Evolutionary conservation across 2,797 vertebrate species (phyloP).

Genomic region (Hoplostethus mediterraneus): DNA sequence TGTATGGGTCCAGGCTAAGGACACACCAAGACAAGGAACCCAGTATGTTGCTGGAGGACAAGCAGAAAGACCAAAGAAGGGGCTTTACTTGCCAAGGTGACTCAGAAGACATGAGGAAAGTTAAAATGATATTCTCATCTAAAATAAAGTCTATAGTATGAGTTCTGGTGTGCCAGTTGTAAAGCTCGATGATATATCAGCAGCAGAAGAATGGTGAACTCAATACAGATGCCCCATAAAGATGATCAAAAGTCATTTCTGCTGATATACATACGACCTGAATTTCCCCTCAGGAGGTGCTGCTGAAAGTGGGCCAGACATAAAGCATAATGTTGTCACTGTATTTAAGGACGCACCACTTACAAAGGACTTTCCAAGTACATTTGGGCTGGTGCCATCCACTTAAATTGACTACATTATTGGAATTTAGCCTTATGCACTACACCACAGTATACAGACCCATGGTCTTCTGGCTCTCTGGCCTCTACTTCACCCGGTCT

Average conservation of each 20-base stretch:
- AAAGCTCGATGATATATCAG: conserved; percentile 4
- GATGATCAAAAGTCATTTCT: conserved; percentile 45
- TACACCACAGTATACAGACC: conserved; percentile 39
- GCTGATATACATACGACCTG: conserved; percentile 38
- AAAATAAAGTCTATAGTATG: conserved; percentile 13
- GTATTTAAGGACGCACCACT: conserved; percentile 24
- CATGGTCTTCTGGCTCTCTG: conserved; percentile 88
- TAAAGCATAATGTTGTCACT: conserved; percentile 42
- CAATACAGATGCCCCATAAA: conserved; percentile 16
- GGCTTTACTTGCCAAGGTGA: conserved; percentile 89
- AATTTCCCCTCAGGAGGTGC: conserved; percentile 23
- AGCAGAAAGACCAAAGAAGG: conserved; percentile 73
- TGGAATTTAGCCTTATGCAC: background rate
- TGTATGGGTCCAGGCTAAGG: conserved; percentile 80
- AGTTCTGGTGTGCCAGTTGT: conserved; percentile 12
- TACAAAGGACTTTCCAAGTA: conserved; percentile 60
- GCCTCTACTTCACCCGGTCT: conserved; percentile 91
- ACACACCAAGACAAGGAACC: conserved; percentile 79
- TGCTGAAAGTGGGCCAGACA: conserved; percentile 55
- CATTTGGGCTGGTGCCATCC: conserved; percentile 16
- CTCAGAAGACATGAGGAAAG: conserved; percentile 11
- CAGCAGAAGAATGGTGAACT: conserved; percentile 45
- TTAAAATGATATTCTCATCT: conserved; percentile 18
- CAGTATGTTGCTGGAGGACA: conserved; percentile 85
- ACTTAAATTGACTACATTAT: background rate